Evolutionary conservation across 2,888 invertebrate species (phyloP).

Genomic region (Chymomyza fuscimana): DNA sequence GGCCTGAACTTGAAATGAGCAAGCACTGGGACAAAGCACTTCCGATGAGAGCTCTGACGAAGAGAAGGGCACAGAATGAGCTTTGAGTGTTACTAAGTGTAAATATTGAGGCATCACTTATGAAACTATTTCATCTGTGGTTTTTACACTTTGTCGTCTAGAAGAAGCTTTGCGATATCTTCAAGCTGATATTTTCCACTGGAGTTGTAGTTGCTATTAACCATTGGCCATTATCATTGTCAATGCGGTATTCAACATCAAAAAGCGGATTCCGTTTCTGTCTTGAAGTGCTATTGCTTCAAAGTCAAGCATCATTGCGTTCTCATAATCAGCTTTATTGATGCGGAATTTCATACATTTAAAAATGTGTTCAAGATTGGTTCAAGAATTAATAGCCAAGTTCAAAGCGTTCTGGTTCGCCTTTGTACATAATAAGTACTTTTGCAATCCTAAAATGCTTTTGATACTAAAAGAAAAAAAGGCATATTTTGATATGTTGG

Average conservation of each 20-base stretch:
- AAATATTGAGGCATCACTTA: constrained; percentile 9
- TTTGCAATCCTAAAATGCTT: not conserved
- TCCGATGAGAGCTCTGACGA: not conserved
- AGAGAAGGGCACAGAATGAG: not conserved
- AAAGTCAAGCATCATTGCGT: not conserved
- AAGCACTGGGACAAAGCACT: not conserved
- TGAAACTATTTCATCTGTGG: not conserved
- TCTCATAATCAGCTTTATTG: not conserved
- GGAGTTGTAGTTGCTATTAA: not conserved
- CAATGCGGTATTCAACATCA: not conserved
- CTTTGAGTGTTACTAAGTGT: not conserved
- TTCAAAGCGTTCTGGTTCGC: not conserved
- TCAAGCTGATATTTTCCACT: not conserved
- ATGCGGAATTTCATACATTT: not conserved
- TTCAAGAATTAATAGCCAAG: not conserved
- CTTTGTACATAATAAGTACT: not conserved
- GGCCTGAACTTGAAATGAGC: not conserved
- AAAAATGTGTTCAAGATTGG: not conserved
- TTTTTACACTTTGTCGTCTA: not conserved
- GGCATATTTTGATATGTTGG: no score
- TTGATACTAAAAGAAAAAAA: not conserved
- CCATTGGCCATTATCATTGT: not conserved
- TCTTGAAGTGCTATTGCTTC: not conserved
- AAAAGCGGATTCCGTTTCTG: not conserved
- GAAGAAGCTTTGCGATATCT: not conserved